phyloP scores from a whole-genome alignment of 2,888 invertebrate genomes.

The Platynereis dumerilii region DNA sequence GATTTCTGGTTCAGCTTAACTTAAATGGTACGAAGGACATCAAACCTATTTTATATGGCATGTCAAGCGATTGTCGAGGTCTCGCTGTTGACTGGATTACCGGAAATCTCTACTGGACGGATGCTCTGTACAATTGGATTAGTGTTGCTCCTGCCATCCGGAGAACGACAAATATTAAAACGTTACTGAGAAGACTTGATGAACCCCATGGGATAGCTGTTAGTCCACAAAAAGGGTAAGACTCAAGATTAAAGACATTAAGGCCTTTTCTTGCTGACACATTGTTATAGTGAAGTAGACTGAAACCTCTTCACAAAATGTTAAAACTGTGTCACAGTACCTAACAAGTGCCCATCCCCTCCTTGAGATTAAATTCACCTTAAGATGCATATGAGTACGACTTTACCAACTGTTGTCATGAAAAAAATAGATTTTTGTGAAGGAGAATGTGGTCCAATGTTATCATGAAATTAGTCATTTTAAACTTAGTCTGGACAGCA shows the following conservation, averaged over 20 bases:
- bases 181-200: slow-evolving; percentile 38
- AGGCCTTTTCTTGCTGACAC: no score
- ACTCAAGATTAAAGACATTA: neutral
- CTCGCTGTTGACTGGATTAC: slow-evolving; percentile 53
- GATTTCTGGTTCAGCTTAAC: slow-evolving; percentile 28
- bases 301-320: no score
- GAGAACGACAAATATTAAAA: slow-evolving; percentile 16
- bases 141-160: slow-evolving; percentile 41
- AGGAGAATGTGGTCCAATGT: no score
- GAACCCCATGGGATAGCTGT: slow-evolving; percentile 54
- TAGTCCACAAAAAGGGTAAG: slow-evolving; percentile 54
- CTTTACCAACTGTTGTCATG: no score
- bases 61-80: slow-evolving; percentile 52
- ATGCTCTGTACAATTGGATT: slow-evolving; percentile 58
- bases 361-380: no score
- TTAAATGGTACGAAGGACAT: slow-evolving; percentile 30
- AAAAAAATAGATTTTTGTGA: no score
- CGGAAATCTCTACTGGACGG: slow-evolving; percentile 56
- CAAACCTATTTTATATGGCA: slow-evolving; percentile 48
- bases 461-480: no score
- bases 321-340: no score
- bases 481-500: no score
- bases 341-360: no score
- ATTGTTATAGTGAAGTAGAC: no score
- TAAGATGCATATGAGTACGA: no score